Conservation (phyloP, 2,113 vertebrate genomes). For the Carassius carassius region DNA sequence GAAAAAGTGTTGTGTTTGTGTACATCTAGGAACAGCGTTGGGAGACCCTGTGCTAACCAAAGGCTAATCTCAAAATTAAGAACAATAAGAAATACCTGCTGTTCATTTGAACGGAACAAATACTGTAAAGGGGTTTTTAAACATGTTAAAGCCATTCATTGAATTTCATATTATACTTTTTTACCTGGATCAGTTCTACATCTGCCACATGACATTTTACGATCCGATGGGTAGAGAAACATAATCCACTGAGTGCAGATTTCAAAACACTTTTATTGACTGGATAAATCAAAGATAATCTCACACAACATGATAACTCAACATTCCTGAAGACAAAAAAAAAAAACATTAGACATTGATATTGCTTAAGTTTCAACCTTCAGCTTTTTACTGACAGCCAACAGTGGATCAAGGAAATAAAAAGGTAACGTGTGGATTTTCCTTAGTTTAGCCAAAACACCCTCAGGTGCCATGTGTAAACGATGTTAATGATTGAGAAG, state of each 20-base stretch:
- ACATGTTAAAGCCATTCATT: neutral
- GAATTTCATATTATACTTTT: neutral
- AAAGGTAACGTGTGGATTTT: slow-evolving; percentile 8
- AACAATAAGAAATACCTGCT: neutral
- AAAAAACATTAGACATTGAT: neutral
- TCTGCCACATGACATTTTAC: slow-evolving; percentile 20
- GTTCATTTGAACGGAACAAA: neutral
- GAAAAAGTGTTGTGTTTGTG: no score
- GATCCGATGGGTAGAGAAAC: neutral
- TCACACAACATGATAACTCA: neutral
- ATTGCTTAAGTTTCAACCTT: slow-evolving; percentile 1
- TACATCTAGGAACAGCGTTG: no score
- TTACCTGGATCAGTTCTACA: neutral
- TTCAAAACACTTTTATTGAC: slow-evolving; percentile 14
- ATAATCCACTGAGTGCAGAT: slow-evolving; percentile 12
- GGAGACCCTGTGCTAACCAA: neutral
- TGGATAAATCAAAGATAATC: slow-evolving; percentile 20
- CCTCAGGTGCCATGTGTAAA: neutral
- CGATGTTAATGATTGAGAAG: neutral
- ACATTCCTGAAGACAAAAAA: neutral
- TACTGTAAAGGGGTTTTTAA: neutral
- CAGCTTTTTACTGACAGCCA: neutral
- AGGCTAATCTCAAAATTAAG: neutral
- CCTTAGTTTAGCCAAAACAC: neutral
- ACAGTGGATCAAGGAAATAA: neutral